phyloP scores from a whole-genome alignment of 2,797 vertebrate genomes.

The Sphenopsis melanotis region DNA sequence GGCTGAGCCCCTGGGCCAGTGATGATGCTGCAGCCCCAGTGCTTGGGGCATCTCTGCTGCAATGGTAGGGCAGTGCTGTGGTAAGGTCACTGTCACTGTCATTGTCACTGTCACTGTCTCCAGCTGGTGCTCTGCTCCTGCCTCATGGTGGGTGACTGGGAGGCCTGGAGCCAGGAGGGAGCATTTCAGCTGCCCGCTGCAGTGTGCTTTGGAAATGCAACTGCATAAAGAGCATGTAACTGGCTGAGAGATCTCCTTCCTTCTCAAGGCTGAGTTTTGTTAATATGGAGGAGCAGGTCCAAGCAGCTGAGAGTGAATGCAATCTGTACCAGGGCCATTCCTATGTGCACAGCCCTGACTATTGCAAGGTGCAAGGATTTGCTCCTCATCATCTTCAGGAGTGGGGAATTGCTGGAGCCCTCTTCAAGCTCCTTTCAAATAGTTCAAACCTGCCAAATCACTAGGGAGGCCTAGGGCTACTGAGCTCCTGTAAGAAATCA shows the following conservation, averaged over 20 bases:
- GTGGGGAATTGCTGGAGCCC: neutral
- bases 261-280: neutral
- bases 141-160: fast-evolving
- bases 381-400: neutral
- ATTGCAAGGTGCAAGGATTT: neutral
- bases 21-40: neutral
- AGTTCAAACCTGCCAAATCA: neutral
- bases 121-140: neutral
- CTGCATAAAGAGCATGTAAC: neutral
- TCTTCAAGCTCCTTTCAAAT: neutral
- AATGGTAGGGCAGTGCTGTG: fast-evolving
- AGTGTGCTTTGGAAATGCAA: neutral
- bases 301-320: neutral
- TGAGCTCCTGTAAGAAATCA: neutral
- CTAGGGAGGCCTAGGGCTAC: neutral
- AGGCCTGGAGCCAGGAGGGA: neutral
- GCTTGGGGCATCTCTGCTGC: neutral
- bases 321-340: fast-evolving
- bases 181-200: neutral
- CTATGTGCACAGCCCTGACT: neutral
- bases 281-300: neutral
- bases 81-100: neutral
- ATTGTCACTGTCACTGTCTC: neutral
- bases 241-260: neutral
- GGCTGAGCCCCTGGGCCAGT: neutral